These are phyloP conservation scores for Bujurquina vittata DNA, from an alignment of 2,113 vertebrate species.

Conservation along the genomic window DNA sequence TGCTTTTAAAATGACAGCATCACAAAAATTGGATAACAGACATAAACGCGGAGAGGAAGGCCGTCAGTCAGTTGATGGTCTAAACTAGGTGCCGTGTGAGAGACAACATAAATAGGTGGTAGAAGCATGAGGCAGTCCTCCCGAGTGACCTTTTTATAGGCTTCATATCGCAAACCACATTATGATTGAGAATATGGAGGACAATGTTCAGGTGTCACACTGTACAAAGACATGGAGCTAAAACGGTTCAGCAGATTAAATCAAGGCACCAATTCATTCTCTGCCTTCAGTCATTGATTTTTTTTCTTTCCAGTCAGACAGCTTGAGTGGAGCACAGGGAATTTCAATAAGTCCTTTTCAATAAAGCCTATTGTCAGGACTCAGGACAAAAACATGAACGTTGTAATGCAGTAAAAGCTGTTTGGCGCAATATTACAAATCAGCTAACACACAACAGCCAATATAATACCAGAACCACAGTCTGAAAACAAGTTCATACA, in stretches of 20 bases:
- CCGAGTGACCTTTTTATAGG: neutral
- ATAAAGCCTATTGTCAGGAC: neutral
- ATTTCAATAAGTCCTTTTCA: neutral
- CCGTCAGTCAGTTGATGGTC: neutral
- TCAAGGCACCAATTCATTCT: neutral
- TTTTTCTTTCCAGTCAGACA: neutral
- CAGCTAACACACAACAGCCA: neutral
- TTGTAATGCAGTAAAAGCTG: neutral
- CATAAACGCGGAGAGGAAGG: neutral
- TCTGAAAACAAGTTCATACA: rapidly evolving
- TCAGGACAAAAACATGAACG: rapidly evolving
- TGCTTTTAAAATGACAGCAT: neutral
- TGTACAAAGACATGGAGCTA: neutral
- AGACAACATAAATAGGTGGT: neutral
- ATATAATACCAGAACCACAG: neutral
- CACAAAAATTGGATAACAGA: neutral
- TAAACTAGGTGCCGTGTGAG: neutral
- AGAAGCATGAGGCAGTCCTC: neutral
- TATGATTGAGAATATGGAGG: neutral
- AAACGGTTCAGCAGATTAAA: neutral
- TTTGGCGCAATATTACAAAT: neutral
- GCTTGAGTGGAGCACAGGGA: neutral
- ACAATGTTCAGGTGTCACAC: neutral
- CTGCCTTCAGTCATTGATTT: constrained; percentile 9
- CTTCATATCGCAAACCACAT: neutral